These are phyloP conservation scores for Napeogenes sylphis DNA, from an alignment of 2,888 invertebrate species.

Conservation along the genomic window DNA sequence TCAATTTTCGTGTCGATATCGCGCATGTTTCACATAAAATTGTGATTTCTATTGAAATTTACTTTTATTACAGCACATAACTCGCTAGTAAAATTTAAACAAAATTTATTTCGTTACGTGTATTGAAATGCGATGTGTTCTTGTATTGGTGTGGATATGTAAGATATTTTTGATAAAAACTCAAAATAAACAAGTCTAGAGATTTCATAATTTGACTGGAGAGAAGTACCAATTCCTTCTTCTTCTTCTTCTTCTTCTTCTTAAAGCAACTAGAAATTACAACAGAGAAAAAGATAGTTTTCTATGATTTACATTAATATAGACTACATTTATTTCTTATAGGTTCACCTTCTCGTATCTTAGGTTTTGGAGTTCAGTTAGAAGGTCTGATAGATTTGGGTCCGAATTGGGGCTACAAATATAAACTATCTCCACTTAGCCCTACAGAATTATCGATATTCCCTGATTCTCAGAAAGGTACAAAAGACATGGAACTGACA, in stretches of 20 bases:
- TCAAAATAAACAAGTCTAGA: neutral
- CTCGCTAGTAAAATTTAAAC: slow-evolving; percentile 7
- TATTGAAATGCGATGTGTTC: neutral
- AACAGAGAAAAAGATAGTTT: slow-evolving; percentile 5
- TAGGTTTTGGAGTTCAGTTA: slow-evolving; percentile 36
- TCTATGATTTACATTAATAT: neutral
- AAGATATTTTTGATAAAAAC: neutral
- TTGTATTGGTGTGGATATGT: slow-evolving; percentile 7
- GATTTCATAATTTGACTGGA: neutral
- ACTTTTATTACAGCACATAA: slow-evolving; percentile 3
- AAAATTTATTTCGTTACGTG: neutral
- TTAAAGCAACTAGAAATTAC: neutral
- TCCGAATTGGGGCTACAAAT: slow-evolving; percentile 43
- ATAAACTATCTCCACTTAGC: slow-evolving; percentile 24
- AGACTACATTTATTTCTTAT: slow-evolving; percentile 11
- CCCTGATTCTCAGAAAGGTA: slow-evolving; percentile 5
- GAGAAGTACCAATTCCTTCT: neutral
- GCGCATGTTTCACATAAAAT: neutral
- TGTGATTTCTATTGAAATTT: neutral
- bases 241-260: no score
- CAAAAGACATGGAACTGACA: neutral
- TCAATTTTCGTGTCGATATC: no score
- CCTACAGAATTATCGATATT: slow-evolving; percentile 11
- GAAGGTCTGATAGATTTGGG: slow-evolving; percentile 45
- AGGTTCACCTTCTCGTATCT: slow-evolving; percentile 20